Evolutionary conservation across 2,797 vertebrate genomes (phyloP), one percentile per base, ranked within the genome.

Genomic region (Ceryle rudis): DNA sequence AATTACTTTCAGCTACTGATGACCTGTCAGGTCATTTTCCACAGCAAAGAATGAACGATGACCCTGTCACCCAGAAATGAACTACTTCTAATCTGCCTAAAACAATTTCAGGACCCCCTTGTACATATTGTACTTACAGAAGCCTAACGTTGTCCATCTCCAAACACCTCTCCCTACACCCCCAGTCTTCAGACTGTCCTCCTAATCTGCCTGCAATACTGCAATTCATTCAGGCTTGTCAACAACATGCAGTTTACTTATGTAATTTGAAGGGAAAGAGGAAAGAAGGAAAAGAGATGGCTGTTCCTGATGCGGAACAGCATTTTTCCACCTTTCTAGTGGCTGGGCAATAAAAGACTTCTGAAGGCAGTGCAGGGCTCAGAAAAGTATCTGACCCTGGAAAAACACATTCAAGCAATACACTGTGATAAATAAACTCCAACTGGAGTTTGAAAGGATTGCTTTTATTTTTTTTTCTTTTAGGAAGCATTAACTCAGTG

Each of bases 181-280:
- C 6, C 8, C 29, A 28, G 14, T 25, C 37, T 70, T 70, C 87
- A 80, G 70, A 20, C 44, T 14, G 5, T 33, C 73, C 64, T 88
- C 46, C 66, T 83, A 49, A 93, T 90, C 78, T 93, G 33, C 73
- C 80, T 94, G 80, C n/a, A 91, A 41, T 66, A 47, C 51, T 89
- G 81, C 93, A 80, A 73, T 28, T 81, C 3, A 20, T 92, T 86
- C 46, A 81, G 49, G 81, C 55, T 39, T 47, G 86, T 92, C 84
- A 96, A 88, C 65, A 97, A 81, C 37, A 26, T 62, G 39, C 47
- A 78, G 52, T 96, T 96, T 93, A 92, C 78, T 94, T 97, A 81
- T 37, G 28, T 61, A 90, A 89, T 94, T 97, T 95, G 89, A 93
- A 72, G 31, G 67, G 46, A 89, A 62, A 73, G 9, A 89, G 11